These are phyloP conservation scores for Pterocles burchelli DNA, from an alignment of 2,113 vertebrate genomes.

Conservation along the genomic window DNA sequence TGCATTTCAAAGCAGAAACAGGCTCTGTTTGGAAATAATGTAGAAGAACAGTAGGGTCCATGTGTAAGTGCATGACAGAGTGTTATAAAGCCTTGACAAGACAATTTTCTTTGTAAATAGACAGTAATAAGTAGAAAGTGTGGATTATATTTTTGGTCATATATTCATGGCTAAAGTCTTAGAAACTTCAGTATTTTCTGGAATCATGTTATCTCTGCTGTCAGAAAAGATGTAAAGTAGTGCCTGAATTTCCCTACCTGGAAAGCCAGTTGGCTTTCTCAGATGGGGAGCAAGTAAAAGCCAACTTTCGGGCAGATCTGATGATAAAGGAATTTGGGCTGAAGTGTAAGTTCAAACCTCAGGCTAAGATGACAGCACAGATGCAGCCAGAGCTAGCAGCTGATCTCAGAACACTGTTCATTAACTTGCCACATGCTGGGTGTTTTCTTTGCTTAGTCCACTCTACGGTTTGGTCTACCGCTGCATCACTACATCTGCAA, in stretches of 20 bases:
- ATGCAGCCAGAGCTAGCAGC: background rate
- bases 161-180: background rate
- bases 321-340: background rate
- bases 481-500: background rate
- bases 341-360: background rate
- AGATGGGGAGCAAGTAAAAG: background rate
- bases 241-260: background rate
- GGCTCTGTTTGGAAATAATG: background rate
- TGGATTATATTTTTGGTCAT: background rate
- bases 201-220: background rate
- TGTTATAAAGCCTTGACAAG: background rate
- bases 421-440: background rate
- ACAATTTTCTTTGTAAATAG: background rate
- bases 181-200: background rate
- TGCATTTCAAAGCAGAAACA: background rate
- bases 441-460: background rate
- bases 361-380: background rate
- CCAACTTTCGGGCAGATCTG: background rate
- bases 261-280: background rate
- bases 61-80: background rate
- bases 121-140: background rate
- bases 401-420: background rate
- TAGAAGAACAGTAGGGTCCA: background rate
- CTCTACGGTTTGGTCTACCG: accelerated
- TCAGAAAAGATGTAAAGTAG: background rate